These are phyloP conservation scores for Copsychus sechellarum DNA, from an alignment of 2,113 vertebrate genomes.

Conservation along the genomic window DNA sequence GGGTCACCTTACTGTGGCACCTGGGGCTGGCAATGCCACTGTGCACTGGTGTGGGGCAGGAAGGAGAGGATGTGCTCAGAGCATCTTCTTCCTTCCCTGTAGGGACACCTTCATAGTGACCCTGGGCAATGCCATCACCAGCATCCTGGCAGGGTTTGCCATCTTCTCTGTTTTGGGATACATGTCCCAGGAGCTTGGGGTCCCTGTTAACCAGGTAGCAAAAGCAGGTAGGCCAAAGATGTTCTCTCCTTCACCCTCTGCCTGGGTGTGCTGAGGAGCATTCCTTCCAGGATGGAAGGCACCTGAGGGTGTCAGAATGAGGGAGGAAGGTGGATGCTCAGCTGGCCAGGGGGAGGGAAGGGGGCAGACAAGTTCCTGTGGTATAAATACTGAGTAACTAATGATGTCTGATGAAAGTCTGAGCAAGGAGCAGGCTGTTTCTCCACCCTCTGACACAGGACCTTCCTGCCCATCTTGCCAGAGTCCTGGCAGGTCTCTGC, in stretches of 20 bases:
- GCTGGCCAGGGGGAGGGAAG: background rate
- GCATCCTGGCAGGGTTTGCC: conserved; percentile 83
- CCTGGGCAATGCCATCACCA: conserved; percentile 82
- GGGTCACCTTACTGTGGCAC: background rate
- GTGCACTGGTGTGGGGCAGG: background rate
- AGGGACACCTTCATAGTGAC: conserved; percentile 85
- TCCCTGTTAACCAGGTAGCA: conserved; percentile 82
- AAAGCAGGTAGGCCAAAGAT: conserved; percentile 77
- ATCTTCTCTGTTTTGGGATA: conserved; percentile 84
- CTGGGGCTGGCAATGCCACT: background rate
- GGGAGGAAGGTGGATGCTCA: background rate
- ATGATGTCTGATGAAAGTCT: background rate
- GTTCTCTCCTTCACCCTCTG: background rate
- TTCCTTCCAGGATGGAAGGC: background rate
- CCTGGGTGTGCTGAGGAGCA: background rate
- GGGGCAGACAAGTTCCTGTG: accelerated
- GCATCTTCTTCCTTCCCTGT: background rate
- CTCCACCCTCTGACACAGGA: background rate
- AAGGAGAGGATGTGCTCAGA: background rate
- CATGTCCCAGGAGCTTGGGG: conserved; percentile 82
- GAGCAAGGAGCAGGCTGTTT: background rate
- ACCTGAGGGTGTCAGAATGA: background rate
- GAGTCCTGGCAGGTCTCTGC: background rate
- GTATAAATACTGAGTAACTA: background rate
- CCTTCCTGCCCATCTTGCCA: background rate